Conservation (phyloP, 2,888 invertebrate species). For the Hipparchia semele region DNA sequence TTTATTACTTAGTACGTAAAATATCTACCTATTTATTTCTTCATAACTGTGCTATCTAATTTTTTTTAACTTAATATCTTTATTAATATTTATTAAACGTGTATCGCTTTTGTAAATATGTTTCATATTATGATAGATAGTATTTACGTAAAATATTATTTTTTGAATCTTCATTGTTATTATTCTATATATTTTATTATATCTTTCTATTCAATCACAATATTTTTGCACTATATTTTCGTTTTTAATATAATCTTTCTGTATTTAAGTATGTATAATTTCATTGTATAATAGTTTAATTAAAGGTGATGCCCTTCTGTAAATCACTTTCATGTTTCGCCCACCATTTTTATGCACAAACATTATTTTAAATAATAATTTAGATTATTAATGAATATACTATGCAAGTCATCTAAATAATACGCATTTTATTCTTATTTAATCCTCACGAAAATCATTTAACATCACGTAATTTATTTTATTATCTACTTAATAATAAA, state of each 20-base stretch:
- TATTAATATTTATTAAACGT: constrained; percentile 46
- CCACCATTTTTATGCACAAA: constrained; percentile 36
- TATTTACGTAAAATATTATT: constrained; percentile 74
- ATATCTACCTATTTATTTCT: background rate
- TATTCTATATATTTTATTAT: constrained; percentile 34
- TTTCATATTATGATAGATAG: constrained; percentile 61
- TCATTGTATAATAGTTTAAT: constrained; percentile 11
- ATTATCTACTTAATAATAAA: background rate
- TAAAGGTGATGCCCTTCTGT: constrained; percentile 41
- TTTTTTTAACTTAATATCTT: constrained; percentile 51
- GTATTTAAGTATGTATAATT: background rate
- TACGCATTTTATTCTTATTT: constrained; percentile 23
- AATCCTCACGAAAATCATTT: background rate
- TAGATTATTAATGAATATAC: constrained; percentile 12
- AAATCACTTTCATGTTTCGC: constrained; percentile 32
- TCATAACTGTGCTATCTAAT: constrained; percentile 29
- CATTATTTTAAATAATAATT: constrained; percentile 3
- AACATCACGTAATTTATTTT: background rate
- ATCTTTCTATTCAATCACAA: background rate
- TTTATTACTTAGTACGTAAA: background rate
- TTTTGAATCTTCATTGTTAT: constrained; percentile 61
- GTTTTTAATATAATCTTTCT: constrained; percentile 40
- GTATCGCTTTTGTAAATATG: constrained; percentile 75
- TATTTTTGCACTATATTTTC: background rate
- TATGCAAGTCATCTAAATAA: constrained; percentile 29